Conservation (phyloP, 1,140 invertebrate genomes). For the Euglossa dilemma region DNA sequence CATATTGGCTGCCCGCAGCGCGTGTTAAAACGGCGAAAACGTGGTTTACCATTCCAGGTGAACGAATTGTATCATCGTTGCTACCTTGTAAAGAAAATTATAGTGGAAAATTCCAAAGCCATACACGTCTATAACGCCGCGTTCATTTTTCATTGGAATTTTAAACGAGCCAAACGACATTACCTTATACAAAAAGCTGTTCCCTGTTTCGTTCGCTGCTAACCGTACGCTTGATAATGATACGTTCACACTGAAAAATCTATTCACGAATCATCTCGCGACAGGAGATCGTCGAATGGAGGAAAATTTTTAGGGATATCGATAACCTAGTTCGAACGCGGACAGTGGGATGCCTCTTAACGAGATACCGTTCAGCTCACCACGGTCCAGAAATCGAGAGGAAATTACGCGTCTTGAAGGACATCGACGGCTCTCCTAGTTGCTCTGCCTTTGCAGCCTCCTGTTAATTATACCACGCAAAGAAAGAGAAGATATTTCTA, state of each 20-base stretch:
- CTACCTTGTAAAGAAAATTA: background rate
- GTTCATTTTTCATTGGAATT: background rate
- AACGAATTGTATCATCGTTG: conserved; percentile 9
- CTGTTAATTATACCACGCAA: background rate
- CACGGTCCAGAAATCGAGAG: background rate
- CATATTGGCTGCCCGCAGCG: background rate
- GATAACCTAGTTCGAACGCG: background rate
- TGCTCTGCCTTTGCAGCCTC: background rate
- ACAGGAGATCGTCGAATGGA: conserved; percentile 5
- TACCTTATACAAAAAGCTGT: background rate
- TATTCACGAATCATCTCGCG: conserved; percentile 9
- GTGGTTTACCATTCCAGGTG: conserved; percentile 21
- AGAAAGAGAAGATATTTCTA: background rate
- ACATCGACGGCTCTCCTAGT: background rate
- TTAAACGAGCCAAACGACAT: background rate
- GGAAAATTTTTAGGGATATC: background rate
- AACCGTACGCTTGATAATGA: background rate
- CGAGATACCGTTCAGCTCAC: background rate
- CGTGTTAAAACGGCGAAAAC: background rate
- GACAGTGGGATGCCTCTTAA: background rate
- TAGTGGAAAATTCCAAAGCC: background rate
- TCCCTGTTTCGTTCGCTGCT: conserved; percentile 1
- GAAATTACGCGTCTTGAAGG: background rate
- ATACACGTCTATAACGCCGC: background rate
- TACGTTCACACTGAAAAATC: background rate